These are phyloP conservation scores for Eupithecia abbreviata DNA, from an alignment of 2,888 invertebrate species.

Conservation along the genomic window DNA sequence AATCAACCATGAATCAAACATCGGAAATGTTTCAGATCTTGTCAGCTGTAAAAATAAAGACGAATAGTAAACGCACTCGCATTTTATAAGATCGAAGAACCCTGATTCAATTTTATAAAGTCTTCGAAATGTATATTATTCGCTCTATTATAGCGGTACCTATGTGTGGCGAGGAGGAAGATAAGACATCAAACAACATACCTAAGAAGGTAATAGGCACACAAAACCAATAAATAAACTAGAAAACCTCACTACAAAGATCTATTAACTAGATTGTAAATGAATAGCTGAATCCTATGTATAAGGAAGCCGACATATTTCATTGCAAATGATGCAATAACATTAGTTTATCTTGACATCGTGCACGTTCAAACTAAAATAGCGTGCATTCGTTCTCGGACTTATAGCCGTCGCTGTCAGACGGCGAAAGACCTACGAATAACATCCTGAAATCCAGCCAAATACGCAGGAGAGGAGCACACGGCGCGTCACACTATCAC, in stretches of 20 bases:
- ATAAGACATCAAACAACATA: not conserved
- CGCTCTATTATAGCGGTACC: not conserved
- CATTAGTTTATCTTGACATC: conserved; percentile 7
- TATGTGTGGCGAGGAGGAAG: not conserved
- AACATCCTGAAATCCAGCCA: conserved; percentile 55
- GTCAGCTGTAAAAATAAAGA: conserved; percentile 9
- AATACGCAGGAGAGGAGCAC: conserved; percentile 48
- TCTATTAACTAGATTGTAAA: not conserved
- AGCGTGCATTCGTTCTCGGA: conserved; percentile 20
- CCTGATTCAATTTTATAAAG: conserved; percentile 4
- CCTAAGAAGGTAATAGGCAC: not conserved
- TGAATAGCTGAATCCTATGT: not conserved
- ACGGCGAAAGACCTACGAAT: conserved; percentile 45
- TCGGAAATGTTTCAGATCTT: conserved; percentile 11
- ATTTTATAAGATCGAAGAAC: conserved; percentile 12
- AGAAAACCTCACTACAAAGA: not conserved
- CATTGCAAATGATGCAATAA: conserved; percentile 1
- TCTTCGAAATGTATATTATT: conserved; percentile 11
- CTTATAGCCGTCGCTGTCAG: conserved; percentile 25
- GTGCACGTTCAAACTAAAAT: conserved; percentile 22
- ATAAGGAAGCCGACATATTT: not conserved
- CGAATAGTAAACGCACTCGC: conserved; percentile 8
- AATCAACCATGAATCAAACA: conserved; percentile 10
- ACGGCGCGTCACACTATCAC: conserved; percentile 18
- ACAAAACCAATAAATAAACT: not conserved